phyloP scores from a whole-genome alignment of 1,140 invertebrate species.

The Neotoxoptera formosana region DNA sequence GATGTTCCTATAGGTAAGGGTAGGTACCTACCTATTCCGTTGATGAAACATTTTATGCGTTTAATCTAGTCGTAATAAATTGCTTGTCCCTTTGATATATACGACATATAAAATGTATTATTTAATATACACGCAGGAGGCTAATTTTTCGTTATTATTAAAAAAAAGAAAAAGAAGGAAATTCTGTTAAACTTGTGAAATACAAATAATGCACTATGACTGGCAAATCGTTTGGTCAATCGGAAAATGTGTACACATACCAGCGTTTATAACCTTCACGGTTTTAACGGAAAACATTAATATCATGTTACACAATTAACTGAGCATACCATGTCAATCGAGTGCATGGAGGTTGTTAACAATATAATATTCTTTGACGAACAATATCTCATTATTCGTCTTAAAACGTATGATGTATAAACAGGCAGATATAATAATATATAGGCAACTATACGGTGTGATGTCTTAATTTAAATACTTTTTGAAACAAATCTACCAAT shows the following conservation, averaged over 20 bases:
- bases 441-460: neutral
- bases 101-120: neutral
- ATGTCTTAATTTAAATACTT: neutral
- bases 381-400: slow-evolving; percentile 10
- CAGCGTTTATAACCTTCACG: slow-evolving; percentile 34
- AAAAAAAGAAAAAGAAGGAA: neutral
- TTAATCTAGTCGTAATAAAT: neutral
- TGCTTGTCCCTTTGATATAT: too few relatives aligned
- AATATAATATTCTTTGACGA: neutral
- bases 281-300: slow-evolving; percentile 8
- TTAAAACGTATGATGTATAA: neutral
- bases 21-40: neutral
- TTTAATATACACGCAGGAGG: neutral
- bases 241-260: slow-evolving; percentile 43
- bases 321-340: slow-evolving; percentile 29
- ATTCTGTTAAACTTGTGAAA: slow-evolving; percentile 35
- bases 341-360: neutral
- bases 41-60: neutral
- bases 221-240: slow-evolving; percentile 31
- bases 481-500: neutral
- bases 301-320: slow-evolving; percentile 34
- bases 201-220: slow-evolving; percentile 36
- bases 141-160: neutral
- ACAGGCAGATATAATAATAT: too few relatives aligned
- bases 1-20: neutral